Evolutionary conservation across 2,797 vertebrate genomes (phyloP).

Genomic region (Enteromius argenteus): DNA sequence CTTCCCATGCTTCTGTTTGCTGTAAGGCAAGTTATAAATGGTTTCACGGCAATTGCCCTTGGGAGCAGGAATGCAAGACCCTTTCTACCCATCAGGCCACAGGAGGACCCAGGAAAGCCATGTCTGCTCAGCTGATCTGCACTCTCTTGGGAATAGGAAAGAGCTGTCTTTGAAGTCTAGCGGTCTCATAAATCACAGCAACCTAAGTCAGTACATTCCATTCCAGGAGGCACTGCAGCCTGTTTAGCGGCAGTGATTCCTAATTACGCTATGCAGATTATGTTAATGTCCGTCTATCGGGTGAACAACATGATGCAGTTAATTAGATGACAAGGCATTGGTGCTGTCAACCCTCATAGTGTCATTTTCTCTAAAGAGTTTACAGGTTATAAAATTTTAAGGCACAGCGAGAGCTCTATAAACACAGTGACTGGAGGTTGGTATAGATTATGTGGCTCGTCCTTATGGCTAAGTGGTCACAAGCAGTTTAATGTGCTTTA

Average conservation of each 20-base stretch:
- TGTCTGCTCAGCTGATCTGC: conserved; percentile 27
- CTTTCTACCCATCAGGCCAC: conserved; percentile 35
- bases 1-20: background rate
- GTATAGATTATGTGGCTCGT: background rate
- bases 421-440: background rate
- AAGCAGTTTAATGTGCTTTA: conserved; percentile 44
- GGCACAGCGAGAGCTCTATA: background rate
- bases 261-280: conserved; percentile 54
- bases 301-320: conserved; percentile 30
- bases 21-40: conserved; percentile 21
- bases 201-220: conserved; percentile 17
- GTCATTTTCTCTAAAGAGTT: conserved; percentile 36
- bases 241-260: conserved; percentile 39
- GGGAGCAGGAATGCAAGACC: conserved; percentile 26
- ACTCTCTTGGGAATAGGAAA: conserved; percentile 4
- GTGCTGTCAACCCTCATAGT: conserved; percentile 30
- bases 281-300: conserved; percentile 26
- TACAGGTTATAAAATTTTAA: conserved; percentile 30
- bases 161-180: conserved; percentile 32
- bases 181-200: conserved; percentile 39
- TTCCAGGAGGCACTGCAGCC: conserved; percentile 4
- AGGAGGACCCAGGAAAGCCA: background rate
- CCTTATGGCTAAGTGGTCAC: conserved; percentile 37
- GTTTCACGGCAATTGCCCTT: conserved; percentile 8
- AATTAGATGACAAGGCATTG: conserved; percentile 47